phyloP scores from a whole-genome alignment of 1,140 invertebrate genomes.

The Oryctes rhinoceros region DNA sequence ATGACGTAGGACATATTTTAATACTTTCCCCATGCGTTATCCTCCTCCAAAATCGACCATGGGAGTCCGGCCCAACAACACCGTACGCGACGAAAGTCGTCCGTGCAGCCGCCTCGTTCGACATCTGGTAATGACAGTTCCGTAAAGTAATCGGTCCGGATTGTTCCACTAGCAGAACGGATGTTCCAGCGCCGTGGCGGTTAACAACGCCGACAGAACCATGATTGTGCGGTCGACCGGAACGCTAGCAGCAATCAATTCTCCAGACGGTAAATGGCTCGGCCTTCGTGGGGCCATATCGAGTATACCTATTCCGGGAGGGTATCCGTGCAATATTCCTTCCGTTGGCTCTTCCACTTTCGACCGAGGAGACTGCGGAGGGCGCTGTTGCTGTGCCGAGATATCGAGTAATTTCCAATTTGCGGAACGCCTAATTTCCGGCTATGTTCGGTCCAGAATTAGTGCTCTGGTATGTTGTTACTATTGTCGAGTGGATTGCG shows the following conservation, averaged over 20 bases:
- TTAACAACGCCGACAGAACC: constrained; percentile 48
- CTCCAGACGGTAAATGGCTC: neutral
- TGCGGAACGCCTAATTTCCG: neutral
- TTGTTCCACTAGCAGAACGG: constrained; percentile 47
- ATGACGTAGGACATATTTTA: too few relatives aligned
- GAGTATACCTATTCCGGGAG: neutral
- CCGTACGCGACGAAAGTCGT: too few relatives aligned
- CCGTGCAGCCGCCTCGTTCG: constrained; percentile 44
- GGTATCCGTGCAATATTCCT: neutral
- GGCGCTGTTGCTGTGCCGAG: neutral
- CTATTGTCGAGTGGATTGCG: too few relatives aligned
- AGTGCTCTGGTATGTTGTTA: neutral
- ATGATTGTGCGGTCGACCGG: constrained; percentile 52
- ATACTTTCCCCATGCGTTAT: too few relatives aligned
- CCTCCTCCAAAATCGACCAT: too few relatives aligned
- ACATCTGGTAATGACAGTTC: constrained; percentile 54
- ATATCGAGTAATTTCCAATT: constrained; percentile 20
- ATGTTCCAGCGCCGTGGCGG: constrained; percentile 48
- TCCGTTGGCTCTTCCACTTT: neutral
- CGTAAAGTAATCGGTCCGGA: constrained; percentile 50
- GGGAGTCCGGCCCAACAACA: too few relatives aligned
- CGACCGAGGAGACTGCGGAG: neutral
- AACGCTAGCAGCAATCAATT: constrained; percentile 50
- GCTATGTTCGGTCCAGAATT: constrained; percentile 1
- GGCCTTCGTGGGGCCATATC: neutral